phyloP scores from a whole-genome alignment of 2,888 invertebrate genomes.

The Ethmia dodecea region DNA sequence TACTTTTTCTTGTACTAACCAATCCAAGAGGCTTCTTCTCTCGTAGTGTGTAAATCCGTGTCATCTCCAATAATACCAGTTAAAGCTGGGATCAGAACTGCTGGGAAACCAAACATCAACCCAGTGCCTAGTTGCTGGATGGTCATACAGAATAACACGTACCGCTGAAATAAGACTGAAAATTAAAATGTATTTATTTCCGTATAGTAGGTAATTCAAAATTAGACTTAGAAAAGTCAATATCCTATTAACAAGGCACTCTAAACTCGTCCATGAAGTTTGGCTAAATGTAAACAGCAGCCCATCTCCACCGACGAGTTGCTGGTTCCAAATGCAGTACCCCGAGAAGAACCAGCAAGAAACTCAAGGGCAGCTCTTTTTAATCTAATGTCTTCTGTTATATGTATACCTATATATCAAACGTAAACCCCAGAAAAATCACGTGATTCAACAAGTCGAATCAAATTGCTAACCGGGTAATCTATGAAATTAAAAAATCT shows the following conservation, averaged over 20 bases:
- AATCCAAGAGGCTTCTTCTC: slow-evolving; percentile 12
- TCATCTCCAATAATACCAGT: slow-evolving; percentile 1
- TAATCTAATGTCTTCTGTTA: no score
- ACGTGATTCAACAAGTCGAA: no score
- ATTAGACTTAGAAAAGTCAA: neutral
- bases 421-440: no score
- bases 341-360: neutral
- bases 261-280: neutral
- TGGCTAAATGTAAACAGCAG: neutral
- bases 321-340: neutral
- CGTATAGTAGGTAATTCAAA: neutral
- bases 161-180: neutral
- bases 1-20: slow-evolving; percentile 3
- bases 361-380: no score
- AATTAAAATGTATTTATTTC: no score
- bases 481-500: no score
- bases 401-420: no score
- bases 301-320: neutral
- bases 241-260: neutral
- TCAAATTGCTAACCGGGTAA: no score
- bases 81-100: neutral
- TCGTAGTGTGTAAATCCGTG: slow-evolving; percentile 7
- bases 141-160: neutral
- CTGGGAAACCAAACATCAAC: neutral
- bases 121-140: neutral